phyloP scores from a whole-genome alignment of 2,888 invertebrate species.

The Prosopocoilus inquinatus region DNA sequence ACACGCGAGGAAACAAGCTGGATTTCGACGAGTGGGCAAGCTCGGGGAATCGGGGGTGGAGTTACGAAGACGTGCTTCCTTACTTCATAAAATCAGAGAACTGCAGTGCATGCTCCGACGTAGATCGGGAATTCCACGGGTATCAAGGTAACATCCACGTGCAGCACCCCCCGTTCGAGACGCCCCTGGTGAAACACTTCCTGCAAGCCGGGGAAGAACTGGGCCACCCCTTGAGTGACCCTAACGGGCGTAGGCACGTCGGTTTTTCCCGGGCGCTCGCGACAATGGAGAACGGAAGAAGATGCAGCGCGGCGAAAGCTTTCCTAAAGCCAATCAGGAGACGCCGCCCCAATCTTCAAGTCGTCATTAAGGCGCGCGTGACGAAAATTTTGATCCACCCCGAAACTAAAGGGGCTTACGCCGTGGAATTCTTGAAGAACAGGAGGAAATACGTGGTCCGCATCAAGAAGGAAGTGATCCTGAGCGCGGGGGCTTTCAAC shows the following conservation, averaged over 20 bases:
- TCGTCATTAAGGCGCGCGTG: constrained; percentile 68
- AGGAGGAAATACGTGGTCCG: constrained; percentile 53
- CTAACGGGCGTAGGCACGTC: constrained; percentile 62
- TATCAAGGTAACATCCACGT: constrained; percentile 68
- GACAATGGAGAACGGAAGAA: constrained; percentile 67
- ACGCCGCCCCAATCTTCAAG: constrained; percentile 64
- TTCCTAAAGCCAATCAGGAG: constrained; percentile 66
- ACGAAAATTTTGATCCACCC: constrained; percentile 65
- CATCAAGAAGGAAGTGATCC: constrained; percentile 73
- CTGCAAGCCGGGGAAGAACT: constrained; percentile 65
- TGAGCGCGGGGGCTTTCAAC: constrained; percentile 79
- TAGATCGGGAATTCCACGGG: constrained; percentile 66
- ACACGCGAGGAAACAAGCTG: constrained; percentile 75
- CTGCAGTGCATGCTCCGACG: constrained; percentile 57
- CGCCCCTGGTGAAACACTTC: constrained; percentile 64
- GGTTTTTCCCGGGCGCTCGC: constrained; percentile 73
- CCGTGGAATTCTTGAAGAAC: constrained; percentile 69
- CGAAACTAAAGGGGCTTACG: constrained; percentile 58
- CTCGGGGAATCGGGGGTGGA: constrained; percentile 80
- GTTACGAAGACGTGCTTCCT: constrained; percentile 67
- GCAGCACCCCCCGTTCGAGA: constrained; percentile 62
- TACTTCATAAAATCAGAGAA: constrained; percentile 81
- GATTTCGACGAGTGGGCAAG: constrained; percentile 83
- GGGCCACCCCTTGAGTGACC: constrained; percentile 70
- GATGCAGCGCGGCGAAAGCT: constrained; percentile 79